Conservation (phyloP, 1,140 invertebrate genomes). For the Formica exsecta region DNA sequence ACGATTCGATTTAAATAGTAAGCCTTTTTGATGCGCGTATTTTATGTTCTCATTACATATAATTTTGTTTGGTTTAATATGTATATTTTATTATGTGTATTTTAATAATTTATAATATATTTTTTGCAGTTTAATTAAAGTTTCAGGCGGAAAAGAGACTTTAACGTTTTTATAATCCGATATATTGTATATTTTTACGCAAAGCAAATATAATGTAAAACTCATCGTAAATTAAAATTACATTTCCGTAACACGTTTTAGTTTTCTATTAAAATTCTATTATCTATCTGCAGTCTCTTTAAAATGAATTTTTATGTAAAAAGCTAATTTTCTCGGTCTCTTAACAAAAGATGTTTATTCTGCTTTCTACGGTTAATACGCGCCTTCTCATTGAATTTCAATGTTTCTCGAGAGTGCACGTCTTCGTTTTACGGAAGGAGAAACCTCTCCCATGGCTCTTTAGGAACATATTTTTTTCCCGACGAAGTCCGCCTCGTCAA, state of each 20-base stretch:
- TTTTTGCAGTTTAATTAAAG: not conserved
- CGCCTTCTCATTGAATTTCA: constrained; percentile 30
- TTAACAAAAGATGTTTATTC: constrained; percentile 25
- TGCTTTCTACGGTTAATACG: not conserved
- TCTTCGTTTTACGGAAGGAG: not conserved
- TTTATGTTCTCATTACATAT: not conserved
- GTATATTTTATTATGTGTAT: not conserved
- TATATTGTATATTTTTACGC: not conserved
- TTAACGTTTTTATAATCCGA: not conserved
- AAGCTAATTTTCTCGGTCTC: constrained; percentile 6
- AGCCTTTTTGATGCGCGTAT: not conserved
- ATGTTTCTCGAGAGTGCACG: constrained; percentile 12
- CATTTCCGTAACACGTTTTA: not conserved
- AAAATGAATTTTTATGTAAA: constrained; percentile 26
- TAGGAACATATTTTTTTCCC: constrained; percentile 53
- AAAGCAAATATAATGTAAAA: not conserved
- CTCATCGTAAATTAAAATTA: not conserved
- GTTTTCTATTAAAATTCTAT: not conserved
- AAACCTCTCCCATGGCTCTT: constrained; percentile 15
- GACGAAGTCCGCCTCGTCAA: constrained; percentile 36
- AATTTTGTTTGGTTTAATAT: not conserved
- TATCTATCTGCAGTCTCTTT: not conserved
- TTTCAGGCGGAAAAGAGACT: not conserved
- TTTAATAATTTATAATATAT: not conserved
- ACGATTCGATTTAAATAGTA: not conserved